Evolutionary conservation across 1,140 invertebrate species (phyloP).

Genomic region (Ectropis grisescens): DNA sequence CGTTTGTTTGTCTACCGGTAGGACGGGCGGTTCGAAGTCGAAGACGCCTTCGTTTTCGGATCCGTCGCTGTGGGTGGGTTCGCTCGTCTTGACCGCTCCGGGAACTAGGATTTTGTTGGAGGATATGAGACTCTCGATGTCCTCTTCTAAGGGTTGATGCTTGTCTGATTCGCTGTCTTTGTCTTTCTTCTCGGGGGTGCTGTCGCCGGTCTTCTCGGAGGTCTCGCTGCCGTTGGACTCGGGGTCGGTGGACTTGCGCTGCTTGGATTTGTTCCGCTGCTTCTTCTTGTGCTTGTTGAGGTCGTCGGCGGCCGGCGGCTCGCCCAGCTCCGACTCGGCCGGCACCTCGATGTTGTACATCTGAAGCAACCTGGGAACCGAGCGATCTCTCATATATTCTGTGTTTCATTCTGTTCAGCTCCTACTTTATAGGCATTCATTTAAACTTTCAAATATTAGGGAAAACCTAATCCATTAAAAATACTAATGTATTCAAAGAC

Average conservation of each 20-base stretch:
- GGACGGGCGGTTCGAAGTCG: constrained; percentile 33
- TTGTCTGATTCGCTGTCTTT: constrained; percentile 20
- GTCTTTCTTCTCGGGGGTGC: constrained; percentile 48
- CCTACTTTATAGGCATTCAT: too few species aligned
- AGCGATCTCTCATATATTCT: too few species aligned
- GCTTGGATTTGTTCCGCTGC: constrained; percentile 67
- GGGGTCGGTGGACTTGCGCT: constrained; percentile 55
- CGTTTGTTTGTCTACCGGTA: constrained; percentile 57
- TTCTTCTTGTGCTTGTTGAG: constrained; percentile 62
- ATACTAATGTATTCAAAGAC: too few species aligned
- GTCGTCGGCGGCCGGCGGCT: constrained; percentile 45
- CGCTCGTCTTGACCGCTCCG: constrained; percentile 26
- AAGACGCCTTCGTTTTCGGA: constrained; percentile 40
- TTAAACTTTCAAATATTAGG: too few species aligned
- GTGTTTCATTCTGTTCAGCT: too few species aligned
- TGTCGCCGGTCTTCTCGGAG: constrained; percentile 39
- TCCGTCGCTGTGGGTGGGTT: constrained; percentile 29
- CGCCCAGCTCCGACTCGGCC: constrained; percentile 70
- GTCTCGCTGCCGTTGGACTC: constrained; percentile 49
- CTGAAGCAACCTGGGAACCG: constrained; percentile 76
- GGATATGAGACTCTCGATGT: constrained; percentile 65
- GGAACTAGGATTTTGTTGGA: constrained; percentile 65
- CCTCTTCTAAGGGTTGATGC: constrained; percentile 47
- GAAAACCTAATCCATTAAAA: too few species aligned
- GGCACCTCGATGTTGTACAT: constrained; percentile 78